Evolutionary conservation across 2,888 invertebrate genomes (phyloP).

Genomic region (Leptinotarsa haldemani): DNA sequence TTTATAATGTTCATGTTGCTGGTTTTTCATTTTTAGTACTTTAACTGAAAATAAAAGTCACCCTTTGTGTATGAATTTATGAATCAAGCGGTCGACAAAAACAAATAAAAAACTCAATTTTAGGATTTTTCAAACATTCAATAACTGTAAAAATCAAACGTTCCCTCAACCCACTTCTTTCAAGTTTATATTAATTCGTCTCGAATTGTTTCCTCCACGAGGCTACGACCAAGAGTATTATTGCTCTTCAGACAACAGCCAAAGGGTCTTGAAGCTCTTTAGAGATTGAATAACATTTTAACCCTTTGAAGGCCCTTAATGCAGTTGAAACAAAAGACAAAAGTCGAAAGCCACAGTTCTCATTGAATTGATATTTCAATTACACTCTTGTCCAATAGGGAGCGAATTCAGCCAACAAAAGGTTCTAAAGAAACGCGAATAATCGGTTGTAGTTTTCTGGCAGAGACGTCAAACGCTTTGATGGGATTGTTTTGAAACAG

Average conservation of each 20-base stretch:
- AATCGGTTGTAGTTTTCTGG: constrained; percentile 59
- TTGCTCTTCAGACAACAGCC: constrained; percentile 33
- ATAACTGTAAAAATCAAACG: neutral
- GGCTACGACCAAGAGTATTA: constrained; percentile 29
- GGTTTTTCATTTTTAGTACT: no score
- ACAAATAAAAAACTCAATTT: neutral
- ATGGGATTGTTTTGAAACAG: constrained; percentile 59
- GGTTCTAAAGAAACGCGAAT: constrained; percentile 55
- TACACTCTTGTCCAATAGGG: constrained; percentile 60
- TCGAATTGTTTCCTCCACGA: constrained; percentile 31
- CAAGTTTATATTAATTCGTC: constrained; percentile 14
- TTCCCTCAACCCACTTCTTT: constrained; percentile 1
- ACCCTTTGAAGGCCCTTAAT: constrained; percentile 56
- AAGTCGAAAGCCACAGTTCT: constrained; percentile 64
- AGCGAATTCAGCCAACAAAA: constrained; percentile 60
- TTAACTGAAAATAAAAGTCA: no score
- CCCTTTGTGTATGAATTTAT: no score
- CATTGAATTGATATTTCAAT: constrained; percentile 66
- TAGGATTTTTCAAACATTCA: neutral
- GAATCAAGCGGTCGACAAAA: neutral
- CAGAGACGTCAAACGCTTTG: constrained; percentile 57
- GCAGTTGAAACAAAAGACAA: constrained; percentile 56
- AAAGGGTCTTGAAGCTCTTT: constrained; percentile 51
- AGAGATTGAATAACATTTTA: constrained; percentile 56
- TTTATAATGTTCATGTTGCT: no score